Evolutionary conservation across 1,140 invertebrate genomes (phyloP), one percentile per base, ranked within the genome.

Genomic region (Lepidurus arcticus): DNA sequence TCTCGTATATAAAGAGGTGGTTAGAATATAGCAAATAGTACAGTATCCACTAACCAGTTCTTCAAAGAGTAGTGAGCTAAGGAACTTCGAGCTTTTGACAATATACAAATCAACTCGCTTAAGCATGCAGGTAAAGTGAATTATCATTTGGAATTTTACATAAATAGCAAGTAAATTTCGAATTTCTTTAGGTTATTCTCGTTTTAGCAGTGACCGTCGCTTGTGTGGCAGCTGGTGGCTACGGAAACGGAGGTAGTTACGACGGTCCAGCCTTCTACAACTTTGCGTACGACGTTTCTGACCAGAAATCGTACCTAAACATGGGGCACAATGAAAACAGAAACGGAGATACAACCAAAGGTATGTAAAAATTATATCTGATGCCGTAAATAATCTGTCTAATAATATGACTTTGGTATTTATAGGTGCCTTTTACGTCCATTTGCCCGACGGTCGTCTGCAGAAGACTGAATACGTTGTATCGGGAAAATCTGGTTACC

Each of bases 251-350:
- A 1, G 53, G 21, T 16, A 21, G 16, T 65, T 78, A 77, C 42
- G 34, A 80, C 73, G 53, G 7, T 43, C 53, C 78, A 13, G 42
- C 79, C 1, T 21, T 42, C 1, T 82, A 82, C 76, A 79, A 83
- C 45, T 83, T 81, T 77, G 75, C 76, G 7, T 82, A 82, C 78
- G 78, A 78, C 11, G 81, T 82, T 26, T 76, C 79, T 44, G 82
- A 83, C 79, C 74, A 79, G n/a, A 78, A 81, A 77, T 74, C 74
- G 34, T 78, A 76, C 11, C 75, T 73, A 11, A 77, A 81, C 65
- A 80, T 81, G 76, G 79, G 81, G n/a, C 81, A 80, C 73, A 73
- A 80, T 42, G 82, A 83, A 76, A 45, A 80, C 45, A 78, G 82
- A 73, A 79, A 83, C 73, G 82, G 82, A 2, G 75, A 77, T 26